A percentile compares a stretch with the other conserved stretches of the same genome.
Conservation (phyloP, 92 coral and sea anemone genomes). For the Palythoa caribaeorum region DNA sequence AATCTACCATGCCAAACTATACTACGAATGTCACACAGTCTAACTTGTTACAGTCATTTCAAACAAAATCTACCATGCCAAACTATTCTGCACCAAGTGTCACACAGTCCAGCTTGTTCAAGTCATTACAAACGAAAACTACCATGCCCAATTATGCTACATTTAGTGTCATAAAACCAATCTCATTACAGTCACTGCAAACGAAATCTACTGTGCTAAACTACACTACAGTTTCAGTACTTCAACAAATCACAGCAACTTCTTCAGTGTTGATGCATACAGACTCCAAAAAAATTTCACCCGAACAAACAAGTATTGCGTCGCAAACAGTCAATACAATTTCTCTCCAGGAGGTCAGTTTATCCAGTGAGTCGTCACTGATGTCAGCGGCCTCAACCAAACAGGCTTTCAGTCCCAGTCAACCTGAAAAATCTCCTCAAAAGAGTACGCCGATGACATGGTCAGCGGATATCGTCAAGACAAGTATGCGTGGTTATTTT, state of each 20-base stretch:
- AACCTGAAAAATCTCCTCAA: not conserved
- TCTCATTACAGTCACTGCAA: not conserved
- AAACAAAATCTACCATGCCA: not conserved
- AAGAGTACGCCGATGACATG: slow-evolving; percentile 4
- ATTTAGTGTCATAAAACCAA: not conserved
- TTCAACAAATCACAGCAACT: not conserved
- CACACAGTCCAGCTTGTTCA: not conserved
- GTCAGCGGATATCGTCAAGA: slow-evolving; percentile 27
- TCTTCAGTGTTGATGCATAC: not conserved
- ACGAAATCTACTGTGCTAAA: not conserved
- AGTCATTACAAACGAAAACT: not conserved
- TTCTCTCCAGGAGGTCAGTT: not conserved
- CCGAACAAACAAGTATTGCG: not conserved
- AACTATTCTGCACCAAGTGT: not conserved
- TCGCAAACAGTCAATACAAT: not conserved
- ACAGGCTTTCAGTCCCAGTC: not conserved
- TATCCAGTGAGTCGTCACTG: not conserved
- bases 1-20: not conserved
- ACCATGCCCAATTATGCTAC: not conserved
- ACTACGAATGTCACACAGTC: not conserved
- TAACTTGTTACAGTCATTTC: not conserved
- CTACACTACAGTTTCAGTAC: not conserved
- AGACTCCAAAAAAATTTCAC: not conserved
- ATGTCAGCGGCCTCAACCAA: not conserved
- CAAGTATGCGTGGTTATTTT: slow-evolving; percentile 10